Conservation (phyloP, 2,113 vertebrate species). For the Puma concolor region DNA sequence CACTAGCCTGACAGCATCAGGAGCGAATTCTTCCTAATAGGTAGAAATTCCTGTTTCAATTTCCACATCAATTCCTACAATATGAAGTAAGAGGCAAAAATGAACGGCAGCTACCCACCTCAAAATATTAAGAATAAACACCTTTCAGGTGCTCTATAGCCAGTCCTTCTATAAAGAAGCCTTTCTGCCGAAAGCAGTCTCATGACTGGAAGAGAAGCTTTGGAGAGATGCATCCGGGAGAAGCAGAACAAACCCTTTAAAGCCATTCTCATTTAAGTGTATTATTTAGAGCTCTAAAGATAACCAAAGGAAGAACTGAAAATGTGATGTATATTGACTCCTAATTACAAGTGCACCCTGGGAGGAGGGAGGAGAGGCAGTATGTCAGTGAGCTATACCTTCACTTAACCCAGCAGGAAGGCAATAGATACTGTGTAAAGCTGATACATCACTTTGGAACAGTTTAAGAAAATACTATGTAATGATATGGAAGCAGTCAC, state of each 20-base stretch:
- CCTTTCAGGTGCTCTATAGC: background rate
- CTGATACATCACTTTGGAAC: background rate
- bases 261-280: background rate
- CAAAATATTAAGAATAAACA: background rate
- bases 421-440: background rate
- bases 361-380: background rate
- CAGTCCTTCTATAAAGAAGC: background rate
- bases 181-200: conserved; percentile 4
- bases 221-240: background rate
- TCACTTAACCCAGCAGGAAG: conserved; percentile 5
- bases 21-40: background rate
- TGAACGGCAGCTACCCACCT: background rate
- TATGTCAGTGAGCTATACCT: background rate
- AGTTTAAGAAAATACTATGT: conserved; percentile 31
- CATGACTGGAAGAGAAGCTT: background rate
- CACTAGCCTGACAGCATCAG: background rate
- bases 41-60: background rate
- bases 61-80: background rate
- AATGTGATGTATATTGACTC: background rate
- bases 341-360: background rate
- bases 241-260: background rate
- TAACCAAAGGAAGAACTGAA: background rate
- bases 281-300: background rate
- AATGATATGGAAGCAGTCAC: background rate
- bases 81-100: background rate